phyloP scores from a whole-genome alignment of 2,888 invertebrate genomes.

The Trachelus iudaicus region DNA sequence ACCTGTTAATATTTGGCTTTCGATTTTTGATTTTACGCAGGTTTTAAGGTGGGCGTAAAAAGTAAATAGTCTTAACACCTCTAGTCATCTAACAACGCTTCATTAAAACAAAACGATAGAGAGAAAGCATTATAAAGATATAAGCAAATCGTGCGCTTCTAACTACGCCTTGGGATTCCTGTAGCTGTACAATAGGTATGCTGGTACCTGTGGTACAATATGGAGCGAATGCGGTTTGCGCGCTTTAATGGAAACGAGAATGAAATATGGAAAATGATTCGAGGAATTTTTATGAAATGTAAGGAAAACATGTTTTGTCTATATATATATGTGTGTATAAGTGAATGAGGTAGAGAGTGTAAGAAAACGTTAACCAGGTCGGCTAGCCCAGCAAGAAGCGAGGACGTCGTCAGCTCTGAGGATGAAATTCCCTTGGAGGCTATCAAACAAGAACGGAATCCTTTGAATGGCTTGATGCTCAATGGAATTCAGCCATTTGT shows the following conservation, averaged over 20 bases:
- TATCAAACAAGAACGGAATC: conserved; percentile 42
- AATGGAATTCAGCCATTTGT: conserved; percentile 61
- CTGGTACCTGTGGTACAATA: not conserved
- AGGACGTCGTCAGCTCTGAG: conserved; percentile 44
- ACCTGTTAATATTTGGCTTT: conserved; percentile 40
- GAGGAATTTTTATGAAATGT: not conserved
- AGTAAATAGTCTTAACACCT: conserved; percentile 56
- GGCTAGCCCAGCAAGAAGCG: conserved; percentile 49
- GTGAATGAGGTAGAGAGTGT: conserved; percentile 21
- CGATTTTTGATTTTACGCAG: conserved; percentile 46
- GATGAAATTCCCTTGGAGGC: conserved; percentile 49
- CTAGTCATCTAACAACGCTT: conserved; percentile 61
- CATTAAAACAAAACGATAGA: conserved; percentile 40
- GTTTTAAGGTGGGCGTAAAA: conserved; percentile 48
- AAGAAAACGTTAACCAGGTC: conserved; percentile 51
- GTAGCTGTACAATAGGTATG: conserved; percentile 29
- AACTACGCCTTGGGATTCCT: conserved; percentile 41
- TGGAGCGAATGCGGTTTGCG: not conserved
- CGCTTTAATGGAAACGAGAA: not conserved
- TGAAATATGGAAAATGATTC: conserved; percentile 10
- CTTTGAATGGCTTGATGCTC: conserved; percentile 44
- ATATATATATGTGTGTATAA: not conserved
- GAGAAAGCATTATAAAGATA: not conserved
- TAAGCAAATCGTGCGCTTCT: conserved; percentile 36
- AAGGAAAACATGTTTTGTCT: not conserved